Evolutionary conservation across 2,888 invertebrate genomes (phyloP).

Genomic region (Drosophila aldrichi): DNA sequence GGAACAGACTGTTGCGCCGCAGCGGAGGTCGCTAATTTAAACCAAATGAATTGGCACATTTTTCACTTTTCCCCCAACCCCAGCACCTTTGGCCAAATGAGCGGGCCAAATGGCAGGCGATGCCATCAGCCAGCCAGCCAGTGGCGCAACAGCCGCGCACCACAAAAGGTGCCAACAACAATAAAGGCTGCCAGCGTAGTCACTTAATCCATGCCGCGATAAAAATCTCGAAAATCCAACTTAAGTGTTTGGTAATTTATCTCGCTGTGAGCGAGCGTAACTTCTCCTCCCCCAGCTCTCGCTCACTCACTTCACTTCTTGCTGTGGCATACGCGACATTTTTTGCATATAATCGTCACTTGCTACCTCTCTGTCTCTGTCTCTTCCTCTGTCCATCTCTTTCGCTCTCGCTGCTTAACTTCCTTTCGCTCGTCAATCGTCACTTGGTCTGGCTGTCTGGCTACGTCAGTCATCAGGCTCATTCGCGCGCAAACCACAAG

Average conservation of each 20-base stretch:
- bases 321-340: slow-evolving; percentile 59
- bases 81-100: slow-evolving; percentile 56
- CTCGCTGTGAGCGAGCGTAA: slow-evolving; percentile 60
- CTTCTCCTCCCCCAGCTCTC: slow-evolving; percentile 5
- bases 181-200: slow-evolving; percentile 50
- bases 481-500: slow-evolving; percentile 33
- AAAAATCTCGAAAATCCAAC: slow-evolving; percentile 85
- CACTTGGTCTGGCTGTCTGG: slow-evolving; percentile 37
- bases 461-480: slow-evolving; percentile 58
- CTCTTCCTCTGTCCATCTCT: slow-evolving; percentile 14
- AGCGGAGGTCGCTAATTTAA: slow-evolving; percentile 83
- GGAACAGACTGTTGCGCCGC: slow-evolving; percentile 73
- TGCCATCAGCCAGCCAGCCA: slow-evolving; percentile 35
- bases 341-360: slow-evolving; percentile 57
- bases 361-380: slow-evolving; percentile 1
- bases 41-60: slow-evolving; percentile 85
- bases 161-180: slow-evolving; percentile 53
- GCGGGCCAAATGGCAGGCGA: slow-evolving; percentile 45
- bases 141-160: slow-evolving; percentile 27
- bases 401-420: background rate
- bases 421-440: slow-evolving; percentile 13
- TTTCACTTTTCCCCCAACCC: slow-evolving; percentile 75
- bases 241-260: slow-evolving; percentile 85
- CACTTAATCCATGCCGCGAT: slow-evolving; percentile 83
- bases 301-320: background rate